phyloP scores from a whole-genome alignment of 2,797 vertebrate species.

The Lutjanus campechanus region DNA sequence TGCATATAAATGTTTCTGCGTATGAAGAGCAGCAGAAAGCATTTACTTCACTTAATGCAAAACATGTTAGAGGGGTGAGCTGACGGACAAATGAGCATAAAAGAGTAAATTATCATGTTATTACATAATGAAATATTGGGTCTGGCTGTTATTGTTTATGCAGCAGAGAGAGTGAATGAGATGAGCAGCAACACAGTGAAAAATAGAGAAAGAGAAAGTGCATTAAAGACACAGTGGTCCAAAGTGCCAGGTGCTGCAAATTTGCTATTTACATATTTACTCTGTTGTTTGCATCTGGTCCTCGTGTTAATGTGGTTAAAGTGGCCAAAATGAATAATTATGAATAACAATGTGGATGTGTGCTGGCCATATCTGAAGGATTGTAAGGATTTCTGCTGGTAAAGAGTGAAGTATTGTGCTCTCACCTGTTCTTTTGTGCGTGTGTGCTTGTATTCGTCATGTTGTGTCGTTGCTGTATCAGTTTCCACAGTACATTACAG shows the following conservation, averaged over 20 bases:
- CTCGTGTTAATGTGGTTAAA: conserved; percentile 8
- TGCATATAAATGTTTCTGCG: conserved; percentile 8
- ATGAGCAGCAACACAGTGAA: background rate
- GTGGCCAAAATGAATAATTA: conserved; percentile 3
- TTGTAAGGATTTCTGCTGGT: conserved; percentile 4
- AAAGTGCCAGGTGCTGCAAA: conserved; percentile 30
- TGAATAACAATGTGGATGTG: background rate
- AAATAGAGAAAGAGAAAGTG: background rate
- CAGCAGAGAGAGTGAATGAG: background rate
- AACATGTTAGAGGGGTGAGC: conserved; percentile 10
- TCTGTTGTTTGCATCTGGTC: background rate
- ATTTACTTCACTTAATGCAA: conserved; percentile 29
- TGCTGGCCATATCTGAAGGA: no score
- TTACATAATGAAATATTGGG: conserved; percentile 10
- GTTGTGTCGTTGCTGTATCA: background rate
- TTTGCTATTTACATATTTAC: background rate
- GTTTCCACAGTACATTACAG: background rate
- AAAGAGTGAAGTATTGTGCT: background rate
- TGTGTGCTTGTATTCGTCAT: background rate
- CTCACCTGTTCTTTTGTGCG: conserved; percentile 12
- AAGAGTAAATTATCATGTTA: conserved; percentile 38
- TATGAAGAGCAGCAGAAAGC: conserved; percentile 12
- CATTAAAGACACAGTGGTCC: background rate
- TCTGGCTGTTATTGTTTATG: conserved; percentile 23
- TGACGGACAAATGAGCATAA: conserved; percentile 18